These are phyloP conservation scores for Mystacides longicornis DNA, from an alignment of 2,888 invertebrate species.

Conservation along the genomic window DNA sequence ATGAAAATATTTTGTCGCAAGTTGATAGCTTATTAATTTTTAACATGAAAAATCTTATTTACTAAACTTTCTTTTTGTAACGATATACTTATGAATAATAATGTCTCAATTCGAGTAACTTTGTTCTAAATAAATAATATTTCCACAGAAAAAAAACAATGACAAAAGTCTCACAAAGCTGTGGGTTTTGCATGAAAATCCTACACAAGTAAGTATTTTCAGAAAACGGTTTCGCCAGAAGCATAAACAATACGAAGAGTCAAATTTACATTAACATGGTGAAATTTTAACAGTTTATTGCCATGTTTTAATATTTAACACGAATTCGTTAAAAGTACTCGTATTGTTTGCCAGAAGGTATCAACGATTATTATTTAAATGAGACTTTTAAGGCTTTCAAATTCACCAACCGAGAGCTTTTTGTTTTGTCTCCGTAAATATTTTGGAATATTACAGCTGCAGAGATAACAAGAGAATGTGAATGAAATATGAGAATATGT, in stretches of 20 bases:
- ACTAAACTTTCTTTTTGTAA: too few species aligned
- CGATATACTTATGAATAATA: too few species aligned
- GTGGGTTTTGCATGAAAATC: conserved; percentile 8
- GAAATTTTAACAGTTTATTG: conserved; percentile 21
- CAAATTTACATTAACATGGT: conserved; percentile 23
- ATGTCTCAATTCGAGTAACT: too few species aligned
- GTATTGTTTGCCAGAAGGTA: conserved; percentile 16
- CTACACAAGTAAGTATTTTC: conserved; percentile 7
- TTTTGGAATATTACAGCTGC: neutral
- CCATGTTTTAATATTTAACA: conserved; percentile 17
- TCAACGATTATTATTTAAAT: conserved; percentile 18
- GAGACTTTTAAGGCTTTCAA: conserved; percentile 12
- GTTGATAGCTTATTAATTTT: too few species aligned
- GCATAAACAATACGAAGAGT: conserved; percentile 9
- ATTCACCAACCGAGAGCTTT: conserved; percentile 4
- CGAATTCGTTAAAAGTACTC: conserved; percentile 18
- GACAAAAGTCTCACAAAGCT: conserved; percentile 22
- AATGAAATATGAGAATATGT: neutral
- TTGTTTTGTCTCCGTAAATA: conserved; percentile 10
- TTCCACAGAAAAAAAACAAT: conserved; percentile 18
- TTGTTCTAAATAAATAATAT: neutral
- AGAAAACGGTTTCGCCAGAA: conserved; percentile 10
- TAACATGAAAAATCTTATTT: too few species aligned
- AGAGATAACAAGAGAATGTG: neutral
- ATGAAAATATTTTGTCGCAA: too few species aligned